Conservation (phyloP, 1,140 invertebrate genomes). For the Bradynema listronoti region DNA sequence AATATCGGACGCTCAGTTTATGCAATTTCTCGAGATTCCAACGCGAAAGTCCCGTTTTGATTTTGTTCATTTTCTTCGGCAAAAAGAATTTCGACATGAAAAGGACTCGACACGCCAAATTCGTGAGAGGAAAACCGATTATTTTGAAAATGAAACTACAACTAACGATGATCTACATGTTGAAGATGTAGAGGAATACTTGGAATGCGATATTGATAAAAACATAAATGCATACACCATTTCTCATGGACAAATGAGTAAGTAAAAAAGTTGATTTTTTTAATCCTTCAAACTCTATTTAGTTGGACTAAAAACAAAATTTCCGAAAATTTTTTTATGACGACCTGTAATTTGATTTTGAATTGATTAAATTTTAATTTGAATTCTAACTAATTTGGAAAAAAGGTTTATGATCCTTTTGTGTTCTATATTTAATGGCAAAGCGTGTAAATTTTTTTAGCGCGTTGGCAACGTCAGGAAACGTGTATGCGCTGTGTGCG, state of each 20-base stretch:
- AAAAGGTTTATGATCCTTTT: neutral
- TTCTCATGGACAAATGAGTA: no score
- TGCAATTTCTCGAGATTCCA: neutral
- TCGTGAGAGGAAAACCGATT: neutral
- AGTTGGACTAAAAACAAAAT: no score
- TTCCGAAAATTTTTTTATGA: no score
- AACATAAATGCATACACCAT: neutral
- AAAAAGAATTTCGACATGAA: neutral
- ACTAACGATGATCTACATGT: neutral
- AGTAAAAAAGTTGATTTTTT: no score
- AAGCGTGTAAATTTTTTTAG: constrained; percentile 3
- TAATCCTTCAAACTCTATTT: no score
- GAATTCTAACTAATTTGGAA: neutral
- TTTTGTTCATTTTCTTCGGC: neutral
- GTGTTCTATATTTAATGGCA: neutral
- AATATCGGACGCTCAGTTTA: neutral
- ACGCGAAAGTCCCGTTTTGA: neutral
- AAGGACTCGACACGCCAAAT: neutral
- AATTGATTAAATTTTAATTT: neutral
- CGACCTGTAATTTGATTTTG: no score
- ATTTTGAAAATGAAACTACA: neutral
- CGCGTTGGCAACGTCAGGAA: neutral
- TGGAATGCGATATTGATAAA: neutral
- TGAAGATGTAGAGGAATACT: neutral
- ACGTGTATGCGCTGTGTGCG: constrained; percentile 12